These are phyloP conservation scores for Stenoptilia bipunctidactyla DNA, from an alignment of 2,888 invertebrate species.

Conservation along the genomic window DNA sequence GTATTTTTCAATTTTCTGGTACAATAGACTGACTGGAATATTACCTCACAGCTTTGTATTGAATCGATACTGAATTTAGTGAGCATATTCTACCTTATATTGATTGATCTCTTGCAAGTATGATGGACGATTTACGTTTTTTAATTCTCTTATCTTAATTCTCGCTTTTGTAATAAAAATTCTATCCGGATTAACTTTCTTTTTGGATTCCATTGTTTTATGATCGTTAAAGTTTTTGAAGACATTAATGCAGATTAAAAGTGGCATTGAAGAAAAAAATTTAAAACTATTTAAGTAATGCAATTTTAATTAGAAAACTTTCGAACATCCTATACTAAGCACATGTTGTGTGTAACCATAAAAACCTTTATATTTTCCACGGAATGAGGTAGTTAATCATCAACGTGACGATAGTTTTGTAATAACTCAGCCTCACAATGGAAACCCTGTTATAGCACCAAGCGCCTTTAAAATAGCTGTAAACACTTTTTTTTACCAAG, in stretches of 20 bases:
- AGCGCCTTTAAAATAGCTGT: constrained; percentile 35
- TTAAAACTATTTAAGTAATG: no score
- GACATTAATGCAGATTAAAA: no score
- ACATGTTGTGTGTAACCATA: no score
- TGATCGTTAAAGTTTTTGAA: no score
- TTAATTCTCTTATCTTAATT: not conserved
- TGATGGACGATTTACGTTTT: not conserved
- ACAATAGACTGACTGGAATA: constrained; percentile 52
- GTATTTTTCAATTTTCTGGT: constrained; percentile 65
- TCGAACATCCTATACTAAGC: no score
- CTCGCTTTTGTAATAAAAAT: not conserved
- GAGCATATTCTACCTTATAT: constrained; percentile 13
- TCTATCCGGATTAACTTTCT: not conserved
- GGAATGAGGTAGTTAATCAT: no score
- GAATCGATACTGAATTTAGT: constrained; percentile 10
- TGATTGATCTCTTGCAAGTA: constrained; percentile 24
- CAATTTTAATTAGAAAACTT: no score
- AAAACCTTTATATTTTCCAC: no score
- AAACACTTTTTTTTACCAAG: constrained; percentile 25
- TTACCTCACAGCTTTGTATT: constrained; percentile 36
- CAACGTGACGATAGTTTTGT: not conserved
- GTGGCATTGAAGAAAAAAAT: no score
- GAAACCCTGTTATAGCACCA: constrained; percentile 20
- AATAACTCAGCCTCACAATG: constrained; percentile 18
- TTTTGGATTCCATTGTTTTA: not conserved